Evolutionary conservation across 2,888 invertebrate species (phyloP).

Genomic region (Stenchaetothrips biformis): DNA sequence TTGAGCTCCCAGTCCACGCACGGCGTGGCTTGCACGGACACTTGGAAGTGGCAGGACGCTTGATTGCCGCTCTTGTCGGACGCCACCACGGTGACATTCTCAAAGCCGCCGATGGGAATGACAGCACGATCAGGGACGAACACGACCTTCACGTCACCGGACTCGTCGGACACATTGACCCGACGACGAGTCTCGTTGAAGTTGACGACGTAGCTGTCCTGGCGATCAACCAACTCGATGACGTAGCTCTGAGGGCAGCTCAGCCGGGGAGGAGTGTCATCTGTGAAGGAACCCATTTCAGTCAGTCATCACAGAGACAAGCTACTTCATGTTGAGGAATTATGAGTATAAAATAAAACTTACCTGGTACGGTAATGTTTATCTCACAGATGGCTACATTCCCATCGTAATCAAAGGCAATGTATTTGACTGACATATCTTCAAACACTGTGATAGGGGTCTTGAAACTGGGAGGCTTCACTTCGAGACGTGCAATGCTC

Average conservation of each 20-base stretch:
- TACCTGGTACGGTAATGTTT: constrained; percentile 82
- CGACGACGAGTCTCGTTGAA: constrained; percentile 83
- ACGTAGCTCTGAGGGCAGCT: constrained; percentile 93
- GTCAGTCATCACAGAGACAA: background rate
- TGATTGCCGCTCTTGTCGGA: constrained; percentile 82
- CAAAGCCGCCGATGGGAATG: constrained; percentile 79
- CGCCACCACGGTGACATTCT: constrained; percentile 88
- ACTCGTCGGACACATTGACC: constrained; percentile 81
- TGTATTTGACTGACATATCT: constrained; percentile 88
- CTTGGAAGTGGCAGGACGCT: constrained; percentile 88
- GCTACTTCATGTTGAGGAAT: constrained; percentile 27
- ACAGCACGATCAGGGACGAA: constrained; percentile 79
- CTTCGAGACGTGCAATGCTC: constrained; percentile 85
- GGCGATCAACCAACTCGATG: constrained; percentile 82
- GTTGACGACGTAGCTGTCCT: constrained; percentile 84
- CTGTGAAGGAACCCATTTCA: constrained; percentile 45
- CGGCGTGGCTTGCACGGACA: constrained; percentile 85
- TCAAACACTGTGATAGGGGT: constrained; percentile 84
- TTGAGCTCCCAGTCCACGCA: constrained; percentile 93
- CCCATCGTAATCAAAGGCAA: constrained; percentile 95
- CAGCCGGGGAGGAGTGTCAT: constrained; percentile 83
- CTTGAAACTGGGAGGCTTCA: constrained; percentile 85
- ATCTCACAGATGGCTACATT: constrained; percentile 97
- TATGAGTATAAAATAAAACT: constrained; percentile 33
- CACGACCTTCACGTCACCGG: constrained; percentile 77